These are phyloP conservation scores for Urocynchramus pylzowi DNA, from an alignment of 2,113 vertebrate species.

Conservation along the genomic window DNA sequence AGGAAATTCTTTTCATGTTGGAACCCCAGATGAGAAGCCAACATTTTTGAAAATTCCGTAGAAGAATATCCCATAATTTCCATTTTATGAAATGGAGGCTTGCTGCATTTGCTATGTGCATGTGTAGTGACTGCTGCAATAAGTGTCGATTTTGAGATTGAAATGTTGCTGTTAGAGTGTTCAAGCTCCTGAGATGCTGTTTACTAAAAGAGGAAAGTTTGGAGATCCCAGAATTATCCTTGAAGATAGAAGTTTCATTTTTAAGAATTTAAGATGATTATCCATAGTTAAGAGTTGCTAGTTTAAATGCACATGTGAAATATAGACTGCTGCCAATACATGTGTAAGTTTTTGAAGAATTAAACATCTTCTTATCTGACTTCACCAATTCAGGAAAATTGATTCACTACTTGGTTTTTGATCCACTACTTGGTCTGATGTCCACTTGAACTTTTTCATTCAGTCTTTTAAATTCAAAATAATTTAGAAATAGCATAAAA, in stretches of 20 bases:
- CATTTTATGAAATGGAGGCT: neutral
- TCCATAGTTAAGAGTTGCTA: neutral
- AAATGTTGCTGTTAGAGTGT: neutral
- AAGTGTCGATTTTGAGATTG: neutral
- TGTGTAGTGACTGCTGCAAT: rapidly evolving
- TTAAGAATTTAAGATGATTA: neutral
- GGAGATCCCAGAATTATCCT: neutral
- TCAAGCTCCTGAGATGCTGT: neutral
- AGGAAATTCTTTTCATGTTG: neutral
- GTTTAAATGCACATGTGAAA: neutral
- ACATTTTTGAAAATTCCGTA: neutral
- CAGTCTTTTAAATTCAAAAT: neutral
- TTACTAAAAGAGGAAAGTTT: neutral
- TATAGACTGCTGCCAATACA: neutral
- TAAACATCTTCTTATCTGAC: neutral
- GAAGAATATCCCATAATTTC: neutral
- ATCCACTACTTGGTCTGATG: neutral
- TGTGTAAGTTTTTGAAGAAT: neutral
- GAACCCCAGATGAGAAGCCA: neutral
- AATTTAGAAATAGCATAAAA: neutral
- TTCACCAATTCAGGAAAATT: neutral
- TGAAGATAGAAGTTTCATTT: neutral
- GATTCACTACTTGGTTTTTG: neutral
- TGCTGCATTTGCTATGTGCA: rapidly evolving
- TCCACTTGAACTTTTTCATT: neutral